Evolutionary conservation across 2,113 vertebrate species (phyloP), one percentile per base, ranked within the genome.

Genomic region (Callithrix jacchus): DNA sequence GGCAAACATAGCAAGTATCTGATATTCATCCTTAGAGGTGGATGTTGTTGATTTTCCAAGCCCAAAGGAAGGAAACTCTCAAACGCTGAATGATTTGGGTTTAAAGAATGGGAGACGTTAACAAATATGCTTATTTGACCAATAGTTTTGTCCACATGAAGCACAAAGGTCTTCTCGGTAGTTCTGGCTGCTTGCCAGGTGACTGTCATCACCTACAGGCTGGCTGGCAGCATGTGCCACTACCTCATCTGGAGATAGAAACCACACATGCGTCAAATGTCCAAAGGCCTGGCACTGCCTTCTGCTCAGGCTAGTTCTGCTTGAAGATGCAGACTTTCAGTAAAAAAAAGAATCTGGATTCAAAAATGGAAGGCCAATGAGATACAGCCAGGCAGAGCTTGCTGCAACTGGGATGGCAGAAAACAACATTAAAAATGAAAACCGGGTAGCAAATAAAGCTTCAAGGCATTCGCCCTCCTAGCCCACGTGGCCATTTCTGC

Each of bases 331-430:
- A 92, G 49, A 49, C 87, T 93, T 96, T 89, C 35, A 23, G 3
- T 32, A 85, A 80, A 97, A 97, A 97, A 87, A 83, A 98, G 96
- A 95, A 92, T 45, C 52, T 77, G 61, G 95, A 90, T 96, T 98
- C 86, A 32, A 87, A 27, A 89, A 71, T 25, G 73, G 42, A 82
- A 95, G 92, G 86, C 82, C 21, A 58, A 35, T 0, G 84, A 49
- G 21, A 47, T 35, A 81, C 80, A 6, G 16, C 40, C 21, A 9
- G 32, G n/a, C 18, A 11, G 52, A 25, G 6, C 2, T 2, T 1
- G 32, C 23, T 0, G 4, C 1, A 18, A 27, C 23, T 14, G 35
- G 49, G 42, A 12, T 0, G 8, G 49, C 3, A 37, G 73, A 12
- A 54, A 45, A 16, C 70, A 52, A 8, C 77, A 1, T 16, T 0